Conservation (phyloP, 2,113 vertebrate species). For the Microcebus ravelobensis region DNA sequence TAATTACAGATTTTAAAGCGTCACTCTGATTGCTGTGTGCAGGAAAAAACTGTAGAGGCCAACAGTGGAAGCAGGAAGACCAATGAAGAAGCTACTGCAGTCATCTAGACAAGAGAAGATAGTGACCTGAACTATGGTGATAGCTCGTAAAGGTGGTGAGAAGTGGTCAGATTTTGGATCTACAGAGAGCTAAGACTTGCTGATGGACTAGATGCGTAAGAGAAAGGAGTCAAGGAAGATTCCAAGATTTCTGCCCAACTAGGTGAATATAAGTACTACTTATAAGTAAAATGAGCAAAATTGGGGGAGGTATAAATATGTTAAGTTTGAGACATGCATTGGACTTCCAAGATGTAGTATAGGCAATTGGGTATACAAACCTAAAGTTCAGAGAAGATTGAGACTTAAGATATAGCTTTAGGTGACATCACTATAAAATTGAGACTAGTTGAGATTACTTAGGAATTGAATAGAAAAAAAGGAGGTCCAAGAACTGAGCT, state of each 20-base stretch:
- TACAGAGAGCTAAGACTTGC: not conserved
- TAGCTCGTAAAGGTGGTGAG: not conserved
- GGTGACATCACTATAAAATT: not conserved
- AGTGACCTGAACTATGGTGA: not conserved
- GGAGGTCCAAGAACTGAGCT: not conserved
- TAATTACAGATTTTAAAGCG: not conserved
- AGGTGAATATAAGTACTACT: not conserved
- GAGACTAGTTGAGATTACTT: not conserved
- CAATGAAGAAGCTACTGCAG: not conserved
- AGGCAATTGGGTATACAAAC: not conserved
- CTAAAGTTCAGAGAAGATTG: not conserved
- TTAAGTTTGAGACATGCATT: not conserved
- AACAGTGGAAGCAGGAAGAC: not conserved
- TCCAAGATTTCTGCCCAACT: not conserved
- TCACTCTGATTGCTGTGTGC: not conserved
- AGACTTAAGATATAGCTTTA: not conserved
- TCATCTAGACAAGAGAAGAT: not conserved
- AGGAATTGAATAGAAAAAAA: constrained; percentile 9
- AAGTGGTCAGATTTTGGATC: not conserved
- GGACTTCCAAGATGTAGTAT: not conserved
- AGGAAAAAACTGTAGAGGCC: not conserved
- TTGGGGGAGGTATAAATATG: not conserved
- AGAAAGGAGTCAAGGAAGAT: not conserved
- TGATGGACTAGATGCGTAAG: not conserved
- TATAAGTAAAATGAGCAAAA: constrained; percentile 23